Evolutionary conservation across 2,797 vertebrate genomes (phyloP).

Genomic region (Cyclopterus lumpus): DNA sequence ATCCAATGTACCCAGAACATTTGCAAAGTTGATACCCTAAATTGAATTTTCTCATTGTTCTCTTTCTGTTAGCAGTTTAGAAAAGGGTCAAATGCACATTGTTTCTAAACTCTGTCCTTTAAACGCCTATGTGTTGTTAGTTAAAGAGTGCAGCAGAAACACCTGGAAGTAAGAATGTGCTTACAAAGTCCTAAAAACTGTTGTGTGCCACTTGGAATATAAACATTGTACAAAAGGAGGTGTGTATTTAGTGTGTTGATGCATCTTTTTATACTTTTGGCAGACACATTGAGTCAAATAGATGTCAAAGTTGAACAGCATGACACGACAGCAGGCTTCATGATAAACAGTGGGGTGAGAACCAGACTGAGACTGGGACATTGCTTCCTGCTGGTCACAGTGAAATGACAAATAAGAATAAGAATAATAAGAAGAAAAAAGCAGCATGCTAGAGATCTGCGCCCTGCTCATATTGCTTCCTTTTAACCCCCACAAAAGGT

Average conservation of each 20-base stretch:
- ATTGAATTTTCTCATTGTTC: background rate
- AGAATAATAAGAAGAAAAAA: background rate
- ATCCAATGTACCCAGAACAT: background rate
- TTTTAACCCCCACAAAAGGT: slow-evolving; percentile 72
- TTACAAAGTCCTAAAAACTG: background rate
- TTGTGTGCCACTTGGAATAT: background rate
- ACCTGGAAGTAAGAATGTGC: slow-evolving; percentile 4
- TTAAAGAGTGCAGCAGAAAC: background rate
- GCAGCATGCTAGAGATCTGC: slow-evolving; percentile 17
- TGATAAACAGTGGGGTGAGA: slow-evolving; percentile 35
- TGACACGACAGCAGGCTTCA: slow-evolving; percentile 11
- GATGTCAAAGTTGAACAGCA: slow-evolving; percentile 34
- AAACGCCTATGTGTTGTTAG: background rate
- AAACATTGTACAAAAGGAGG: background rate
- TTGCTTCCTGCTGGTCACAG: slow-evolving; percentile 34
- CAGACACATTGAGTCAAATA: slow-evolving; percentile 26
- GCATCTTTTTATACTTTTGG: slow-evolving; percentile 1
- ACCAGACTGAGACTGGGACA: slow-evolving; percentile 41
- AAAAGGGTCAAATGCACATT: background rate
- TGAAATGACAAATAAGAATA: slow-evolving; percentile 17
- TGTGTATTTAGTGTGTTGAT: background rate
- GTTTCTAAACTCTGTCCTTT: background rate
- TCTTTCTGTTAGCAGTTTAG: background rate
- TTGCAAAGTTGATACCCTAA: background rate
- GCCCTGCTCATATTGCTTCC: slow-evolving; percentile 33